Percentiles rank a stretch among this genome's conserved stretches.
Conservation (phyloP, 1,140 invertebrate genomes). For the Drosophila sp. region DNA sequence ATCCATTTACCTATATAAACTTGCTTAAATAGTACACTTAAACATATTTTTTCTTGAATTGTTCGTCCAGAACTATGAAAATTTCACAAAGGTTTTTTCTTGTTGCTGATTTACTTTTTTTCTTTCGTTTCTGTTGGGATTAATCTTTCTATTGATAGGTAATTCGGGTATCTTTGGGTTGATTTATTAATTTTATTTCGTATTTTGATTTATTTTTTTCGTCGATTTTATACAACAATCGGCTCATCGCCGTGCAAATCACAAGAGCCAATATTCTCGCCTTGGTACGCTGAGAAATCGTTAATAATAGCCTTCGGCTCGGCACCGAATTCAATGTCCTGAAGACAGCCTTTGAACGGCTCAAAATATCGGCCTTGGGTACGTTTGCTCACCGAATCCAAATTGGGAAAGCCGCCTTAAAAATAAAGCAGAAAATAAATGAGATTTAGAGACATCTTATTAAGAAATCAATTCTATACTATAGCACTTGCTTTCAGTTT, state of each 20-base stretch:
- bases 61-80: conserved; percentile 47
- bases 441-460: conserved; percentile 6
- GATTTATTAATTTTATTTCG: conserved; percentile 21
- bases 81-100: conserved; percentile 44
- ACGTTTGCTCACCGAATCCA: conserved; percentile 73
- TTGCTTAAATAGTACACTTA: conserved; percentile 68
- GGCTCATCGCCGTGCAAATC: conserved; percentile 83
- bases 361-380: conserved; percentile 82
- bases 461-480: neutral
- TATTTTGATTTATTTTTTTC: conserved; percentile 32
- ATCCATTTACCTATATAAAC: conserved; percentile 55
- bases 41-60: conserved; percentile 45
- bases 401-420: conserved; percentile 84
- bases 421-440: neutral
- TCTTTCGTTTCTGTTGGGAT: conserved; percentile 31
- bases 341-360: conserved; percentile 83
- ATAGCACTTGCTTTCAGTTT: too few species aligned
- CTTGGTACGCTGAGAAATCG: conserved; percentile 85
- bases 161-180: conserved; percentile 3
- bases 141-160: conserved; percentile 1
- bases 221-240: conserved; percentile 67
- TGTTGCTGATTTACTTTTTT: conserved; percentile 38
- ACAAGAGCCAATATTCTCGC: conserved; percentile 85
- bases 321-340: conserved; percentile 80
- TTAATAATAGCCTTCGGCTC: conserved; percentile 72